Evolutionary conservation across 2,113 vertebrate genomes (phyloP), one percentile per base, ranked within the genome.

Genomic region (Zapornia atra): DNA sequence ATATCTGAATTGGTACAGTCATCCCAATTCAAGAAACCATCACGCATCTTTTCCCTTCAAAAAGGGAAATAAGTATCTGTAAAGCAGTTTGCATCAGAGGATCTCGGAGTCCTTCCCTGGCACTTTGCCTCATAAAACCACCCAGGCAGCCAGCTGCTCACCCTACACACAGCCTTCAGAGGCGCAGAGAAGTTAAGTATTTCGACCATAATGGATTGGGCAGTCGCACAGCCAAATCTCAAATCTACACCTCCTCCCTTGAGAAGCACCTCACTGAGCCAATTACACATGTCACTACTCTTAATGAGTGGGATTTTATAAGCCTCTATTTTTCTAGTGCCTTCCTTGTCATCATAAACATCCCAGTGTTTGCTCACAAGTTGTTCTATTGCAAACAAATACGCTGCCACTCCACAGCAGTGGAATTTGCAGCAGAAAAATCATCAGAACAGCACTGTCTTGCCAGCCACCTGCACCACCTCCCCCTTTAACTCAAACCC

Each of bases 381-480:
- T 94, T 82, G 91, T 94, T 95, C 92, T 88, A 54, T 40, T 82
- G 86, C 54, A 84, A 93, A 84, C 92, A 96, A 94, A 90, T 38
- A 76, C 1, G 33, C 73, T 91, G 92, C 94, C 83, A 25, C 83
- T 96, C 92, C 73, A 86, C 0, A 8, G 96, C 89, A 64, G n/a
- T 22, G 96, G 96, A 96, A 96, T 96, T 94, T 42, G 91, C 84
- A 42, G 77, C 73, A 53, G 83, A 84, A 92, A 84, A 46, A 51
- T 68, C 85, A 87, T 50, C 56, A 21, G 76, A 71, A 64, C 53
- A 82, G 70, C 19, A 3, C 59, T 60, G 56, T n/a, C 90, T 81
- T 68, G 82, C 68, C 88, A 95, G 83, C 70, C 96, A 97, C 92
- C 86, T 88, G 94, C 82, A 95, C 50, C 88, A 90, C 86, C 86